These are phyloP conservation scores for Dicentrarchus labrax DNA, from an alignment of 2,113 vertebrate genomes.

Conservation along the genomic window DNA sequence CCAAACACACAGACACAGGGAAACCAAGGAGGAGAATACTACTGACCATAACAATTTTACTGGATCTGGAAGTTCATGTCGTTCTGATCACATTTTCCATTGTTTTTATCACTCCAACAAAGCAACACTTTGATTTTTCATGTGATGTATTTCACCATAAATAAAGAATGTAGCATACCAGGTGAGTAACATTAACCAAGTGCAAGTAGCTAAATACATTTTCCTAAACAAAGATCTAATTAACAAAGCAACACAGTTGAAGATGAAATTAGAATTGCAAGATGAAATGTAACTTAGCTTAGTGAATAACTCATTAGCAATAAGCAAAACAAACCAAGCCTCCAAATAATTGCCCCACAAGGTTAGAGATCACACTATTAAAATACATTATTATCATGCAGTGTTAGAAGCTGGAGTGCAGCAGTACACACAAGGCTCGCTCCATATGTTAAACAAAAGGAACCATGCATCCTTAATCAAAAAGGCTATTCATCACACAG, in stretches of 20 bases:
- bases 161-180: neutral
- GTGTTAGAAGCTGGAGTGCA: constrained; percentile 21
- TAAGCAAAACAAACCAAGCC: constrained; percentile 17
- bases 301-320: constrained; percentile 18
- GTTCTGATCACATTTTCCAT: constrained; percentile 2
- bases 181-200: neutral
- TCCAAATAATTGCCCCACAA: neutral
- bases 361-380: constrained; percentile 40
- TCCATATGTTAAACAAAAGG: constrained; percentile 73
- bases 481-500: constrained; percentile 77
- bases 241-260: neutral
- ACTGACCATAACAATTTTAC: no score
- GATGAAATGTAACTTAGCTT: neutral
- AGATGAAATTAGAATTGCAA: neutral
- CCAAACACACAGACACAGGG: no score
- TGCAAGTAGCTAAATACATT: neutral
- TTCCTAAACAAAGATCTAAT: constrained; percentile 1
- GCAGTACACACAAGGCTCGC: constrained; percentile 39
- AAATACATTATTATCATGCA: constrained; percentile 20
- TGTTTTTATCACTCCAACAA: constrained; percentile 18
- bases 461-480: constrained; percentile 72
- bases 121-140: constrained; percentile 3
- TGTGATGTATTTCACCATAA: constrained; percentile 22
- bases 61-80: neutral
- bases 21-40: no score